These are phyloP conservation scores for Pocillopora damicornis DNA, from an alignment of 64 coral and sea anemone genomes.

Conservation along the genomic window DNA sequence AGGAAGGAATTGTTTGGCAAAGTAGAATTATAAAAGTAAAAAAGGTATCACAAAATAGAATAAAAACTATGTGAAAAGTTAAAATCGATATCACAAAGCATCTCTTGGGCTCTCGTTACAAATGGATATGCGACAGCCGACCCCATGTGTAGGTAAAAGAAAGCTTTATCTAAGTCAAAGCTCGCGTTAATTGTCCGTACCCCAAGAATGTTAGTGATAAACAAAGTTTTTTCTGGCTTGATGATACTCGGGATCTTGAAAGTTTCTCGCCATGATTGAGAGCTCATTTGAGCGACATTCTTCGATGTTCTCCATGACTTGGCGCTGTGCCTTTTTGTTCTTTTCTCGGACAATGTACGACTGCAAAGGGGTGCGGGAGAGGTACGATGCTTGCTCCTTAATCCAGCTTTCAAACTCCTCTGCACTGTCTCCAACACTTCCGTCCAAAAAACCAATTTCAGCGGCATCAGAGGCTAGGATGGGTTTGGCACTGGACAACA, in stretches of 20 bases:
- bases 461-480: constrained; percentile 21
- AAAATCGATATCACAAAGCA: too few relatives aligned
- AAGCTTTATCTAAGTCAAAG: too few relatives aligned
- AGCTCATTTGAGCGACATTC: constrained; percentile 37
- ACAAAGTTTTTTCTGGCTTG: constrained; percentile 58
- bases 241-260: constrained; percentile 49
- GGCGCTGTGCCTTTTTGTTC: constrained; percentile 20
- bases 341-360: constrained; percentile 4
- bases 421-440: neutral
- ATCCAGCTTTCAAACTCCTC: constrained; percentile 39
- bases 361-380: constrained; percentile 13
- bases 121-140: too few relatives aligned
- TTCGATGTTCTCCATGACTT: constrained; percentile 35
- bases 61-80: too few relatives aligned
- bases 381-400: constrained; percentile 23
- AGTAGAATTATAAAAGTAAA: too few relatives aligned
- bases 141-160: too few relatives aligned
- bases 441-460: constrained; percentile 40
- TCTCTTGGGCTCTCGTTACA: too few relatives aligned
- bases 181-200: too few relatives aligned
- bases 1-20: too few relatives aligned
- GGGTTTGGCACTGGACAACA: constrained; percentile 36
- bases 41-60: too few relatives aligned
- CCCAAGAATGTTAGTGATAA: constrained; percentile 34
- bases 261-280: constrained; percentile 42